These are phyloP conservation scores for Didymodactylos carnosus DNA, from an alignment of 2,888 invertebrate genomes.

Conservation along the genomic window DNA sequence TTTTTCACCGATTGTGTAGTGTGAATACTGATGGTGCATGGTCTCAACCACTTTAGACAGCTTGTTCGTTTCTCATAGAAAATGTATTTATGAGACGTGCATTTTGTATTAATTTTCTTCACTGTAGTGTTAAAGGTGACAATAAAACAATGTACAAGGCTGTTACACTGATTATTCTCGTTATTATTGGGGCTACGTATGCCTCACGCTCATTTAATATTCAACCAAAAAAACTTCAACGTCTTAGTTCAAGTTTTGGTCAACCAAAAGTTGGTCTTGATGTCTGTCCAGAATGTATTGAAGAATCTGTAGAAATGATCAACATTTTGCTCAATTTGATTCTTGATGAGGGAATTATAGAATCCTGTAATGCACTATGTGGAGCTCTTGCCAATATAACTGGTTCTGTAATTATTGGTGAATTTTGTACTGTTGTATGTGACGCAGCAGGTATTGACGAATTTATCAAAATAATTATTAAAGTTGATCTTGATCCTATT, in stretches of 20 bases:
- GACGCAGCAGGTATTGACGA: slow-evolving; percentile 23
- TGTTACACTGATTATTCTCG: neutral
- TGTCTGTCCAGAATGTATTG: neutral
- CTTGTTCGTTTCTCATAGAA: neutral
- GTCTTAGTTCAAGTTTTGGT: neutral
- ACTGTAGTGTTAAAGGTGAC: neutral
- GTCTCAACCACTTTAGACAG: too few species aligned
- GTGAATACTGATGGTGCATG: too few species aligned
- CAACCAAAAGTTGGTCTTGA: neutral
- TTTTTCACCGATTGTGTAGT: too few species aligned
- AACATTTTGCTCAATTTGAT: slow-evolving; percentile 23
- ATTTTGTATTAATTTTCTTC: neutral
- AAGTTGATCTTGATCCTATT: slow-evolving; percentile 24
- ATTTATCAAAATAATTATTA: slow-evolving; percentile 22
- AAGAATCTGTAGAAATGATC: slow-evolving; percentile 20
- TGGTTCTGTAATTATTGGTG: slow-evolving; percentile 20
- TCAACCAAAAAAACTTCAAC: neutral
- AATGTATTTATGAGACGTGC: neutral
- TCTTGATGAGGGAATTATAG: slow-evolving; percentile 21
- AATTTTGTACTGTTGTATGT: slow-evolving; percentile 22
- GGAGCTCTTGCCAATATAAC: slow-evolving; percentile 19
- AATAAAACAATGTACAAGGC: neutral
- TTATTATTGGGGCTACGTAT: neutral
- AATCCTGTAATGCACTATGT: slow-evolving; percentile 21
- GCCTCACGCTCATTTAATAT: neutral